Conservation (phyloP, 2,888 invertebrate genomes). For the Argyresthia albistria region DNA sequence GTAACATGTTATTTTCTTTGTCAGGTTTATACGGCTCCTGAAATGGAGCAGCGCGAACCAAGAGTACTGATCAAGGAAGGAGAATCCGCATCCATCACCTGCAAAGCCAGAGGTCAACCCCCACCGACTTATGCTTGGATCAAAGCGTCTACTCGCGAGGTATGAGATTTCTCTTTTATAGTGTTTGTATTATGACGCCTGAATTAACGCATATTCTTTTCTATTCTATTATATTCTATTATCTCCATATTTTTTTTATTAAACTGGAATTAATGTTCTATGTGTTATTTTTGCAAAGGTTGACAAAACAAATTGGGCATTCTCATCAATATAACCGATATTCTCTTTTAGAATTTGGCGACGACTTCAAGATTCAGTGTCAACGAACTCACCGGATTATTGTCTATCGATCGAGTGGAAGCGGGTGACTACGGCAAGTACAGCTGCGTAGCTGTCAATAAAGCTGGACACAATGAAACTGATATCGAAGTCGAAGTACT, state of each 20-base stretch:
- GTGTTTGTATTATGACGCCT: no score
- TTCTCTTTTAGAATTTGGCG: constrained; percentile 74
- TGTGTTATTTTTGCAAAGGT: no score
- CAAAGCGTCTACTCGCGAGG: constrained; percentile 77
- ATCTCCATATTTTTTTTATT: no score
- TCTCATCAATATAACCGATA: neutral
- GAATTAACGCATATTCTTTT: no score
- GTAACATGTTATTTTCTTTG: neutral
- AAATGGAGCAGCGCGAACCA: constrained; percentile 75
- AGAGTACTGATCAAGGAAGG: constrained; percentile 84
- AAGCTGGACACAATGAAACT: constrained; percentile 80
- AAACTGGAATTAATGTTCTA: no score
- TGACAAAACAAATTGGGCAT: no score
- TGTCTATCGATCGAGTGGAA: constrained; percentile 82
- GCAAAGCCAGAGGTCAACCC: constrained; percentile 88
- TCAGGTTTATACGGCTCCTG: constrained; percentile 82
- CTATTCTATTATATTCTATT: no score
- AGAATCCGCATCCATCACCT: constrained; percentile 81
- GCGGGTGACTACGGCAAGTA: constrained; percentile 86
- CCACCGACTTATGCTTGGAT: constrained; percentile 89
- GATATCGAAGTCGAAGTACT: constrained; percentile 79
- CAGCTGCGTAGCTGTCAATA: constrained; percentile 85
- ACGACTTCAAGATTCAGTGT: constrained; percentile 76
- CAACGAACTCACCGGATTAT: constrained; percentile 77
- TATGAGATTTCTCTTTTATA: constrained; percentile 14